phyloP scores from a whole-genome alignment of 2,888 invertebrate species.

The Terebella lapidaria region DNA sequence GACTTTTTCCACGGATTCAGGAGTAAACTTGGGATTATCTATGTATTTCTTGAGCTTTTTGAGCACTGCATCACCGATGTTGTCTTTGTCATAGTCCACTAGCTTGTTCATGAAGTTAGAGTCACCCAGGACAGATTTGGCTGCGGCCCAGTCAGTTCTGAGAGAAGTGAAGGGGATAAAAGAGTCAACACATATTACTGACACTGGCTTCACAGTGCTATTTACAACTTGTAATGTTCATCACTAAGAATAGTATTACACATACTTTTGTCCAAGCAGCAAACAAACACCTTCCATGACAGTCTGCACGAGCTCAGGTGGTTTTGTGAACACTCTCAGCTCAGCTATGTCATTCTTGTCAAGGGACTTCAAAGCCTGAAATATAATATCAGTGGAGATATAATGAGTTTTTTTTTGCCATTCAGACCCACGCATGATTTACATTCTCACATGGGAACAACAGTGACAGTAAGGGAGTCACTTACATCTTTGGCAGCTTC shows the following conservation, averaged over 20 bases:
- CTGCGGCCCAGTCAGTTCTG: constrained; percentile 81
- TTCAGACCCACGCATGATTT: no score
- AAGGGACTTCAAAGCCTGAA: constrained; percentile 69
- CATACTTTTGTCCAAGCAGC: constrained; percentile 74
- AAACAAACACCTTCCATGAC: constrained; percentile 91
- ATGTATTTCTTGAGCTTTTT: constrained; percentile 78
- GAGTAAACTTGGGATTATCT: constrained; percentile 78
- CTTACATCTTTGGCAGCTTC: constrained; percentile 69
- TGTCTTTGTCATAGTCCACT: constrained; percentile 81
- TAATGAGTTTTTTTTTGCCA: no score
- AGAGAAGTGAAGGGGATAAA: constrained; percentile 29
- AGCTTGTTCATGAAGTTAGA: constrained; percentile 76
- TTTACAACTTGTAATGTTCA: no score
- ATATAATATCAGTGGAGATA: no score
- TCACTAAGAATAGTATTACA: no score
- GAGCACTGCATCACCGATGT: constrained; percentile 68
- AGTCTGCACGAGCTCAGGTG: constrained; percentile 75
- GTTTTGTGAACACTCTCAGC: constrained; percentile 80
- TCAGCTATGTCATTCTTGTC: constrained; percentile 89
- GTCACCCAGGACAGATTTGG: constrained; percentile 76
- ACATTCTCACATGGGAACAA: no score
- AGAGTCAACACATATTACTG: not conserved
- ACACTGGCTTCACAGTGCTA: no score
- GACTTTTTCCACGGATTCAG: constrained; percentile 77
- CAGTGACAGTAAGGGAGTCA: no score